phyloP scores from a whole-genome alignment of 2,888 invertebrate genomes.

The Pachymerium ferrugineum region DNA sequence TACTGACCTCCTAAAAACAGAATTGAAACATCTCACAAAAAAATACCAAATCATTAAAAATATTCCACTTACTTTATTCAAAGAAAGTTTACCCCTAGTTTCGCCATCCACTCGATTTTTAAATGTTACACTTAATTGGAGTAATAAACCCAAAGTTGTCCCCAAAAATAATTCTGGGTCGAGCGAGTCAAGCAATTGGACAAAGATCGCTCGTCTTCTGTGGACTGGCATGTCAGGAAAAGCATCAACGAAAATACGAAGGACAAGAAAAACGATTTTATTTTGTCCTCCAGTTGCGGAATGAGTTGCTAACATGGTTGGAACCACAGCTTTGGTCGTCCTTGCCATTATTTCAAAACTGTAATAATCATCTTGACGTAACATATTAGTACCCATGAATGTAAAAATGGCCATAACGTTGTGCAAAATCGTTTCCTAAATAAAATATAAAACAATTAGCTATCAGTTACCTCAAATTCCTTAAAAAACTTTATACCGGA shows the following conservation, averaged over 20 bases:
- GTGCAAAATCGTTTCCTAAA: constrained; percentile 69
- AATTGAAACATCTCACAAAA: background rate
- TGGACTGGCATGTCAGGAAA: constrained; percentile 90
- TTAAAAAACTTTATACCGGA: constrained; percentile 54
- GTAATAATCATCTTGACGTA: constrained; percentile 89
- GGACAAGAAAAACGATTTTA: constrained; percentile 49
- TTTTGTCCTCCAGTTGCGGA: background rate
- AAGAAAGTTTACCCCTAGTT: background rate
- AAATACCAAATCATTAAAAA: background rate
- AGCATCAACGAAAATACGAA: constrained; percentile 86
- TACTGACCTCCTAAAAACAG: constrained; percentile 36
- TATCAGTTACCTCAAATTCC: background rate
- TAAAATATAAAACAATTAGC: background rate
- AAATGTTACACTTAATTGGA: background rate
- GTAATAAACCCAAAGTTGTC: constrained; percentile 44
- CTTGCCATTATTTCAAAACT: constrained; percentile 88
- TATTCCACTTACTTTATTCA: background rate
- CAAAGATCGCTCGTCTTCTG: constrained; percentile 71
- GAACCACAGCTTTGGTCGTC: constrained; percentile 83
- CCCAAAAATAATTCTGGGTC: constrained; percentile 48
- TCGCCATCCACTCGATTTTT: background rate
- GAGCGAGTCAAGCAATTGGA: constrained; percentile 63
- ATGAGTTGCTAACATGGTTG: constrained; percentile 57
- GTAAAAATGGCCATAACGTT: constrained; percentile 96
- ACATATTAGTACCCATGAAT: constrained; percentile 89